phyloP scores from a whole-genome alignment of 1,140 invertebrate species.

The Aphelenchoides avenae region DNA sequence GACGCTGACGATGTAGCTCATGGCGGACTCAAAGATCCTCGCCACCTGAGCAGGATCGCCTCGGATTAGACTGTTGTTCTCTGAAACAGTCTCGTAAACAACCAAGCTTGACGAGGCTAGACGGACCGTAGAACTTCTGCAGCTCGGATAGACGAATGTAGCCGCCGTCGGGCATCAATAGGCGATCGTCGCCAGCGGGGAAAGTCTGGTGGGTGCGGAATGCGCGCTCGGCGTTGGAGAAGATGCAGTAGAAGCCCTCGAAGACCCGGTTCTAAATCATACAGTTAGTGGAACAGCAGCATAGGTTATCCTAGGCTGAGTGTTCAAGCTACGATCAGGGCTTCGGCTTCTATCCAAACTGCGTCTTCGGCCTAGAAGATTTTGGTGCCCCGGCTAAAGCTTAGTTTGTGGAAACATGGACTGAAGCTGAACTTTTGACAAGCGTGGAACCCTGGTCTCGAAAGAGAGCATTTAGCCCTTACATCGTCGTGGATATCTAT shows the following conservation, averaged over 20 bases:
- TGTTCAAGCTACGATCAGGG: not conserved
- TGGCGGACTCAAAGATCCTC: conserved; percentile 42
- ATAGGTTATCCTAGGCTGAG: conserved; percentile 1
- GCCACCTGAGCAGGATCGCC: conserved; percentile 43
- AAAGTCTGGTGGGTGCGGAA: conserved; percentile 43
- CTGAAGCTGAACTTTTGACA: no score
- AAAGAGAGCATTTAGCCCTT: no score
- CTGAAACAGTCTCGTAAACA: no score
- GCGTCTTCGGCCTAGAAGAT: no score
- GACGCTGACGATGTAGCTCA: conserved; percentile 38
- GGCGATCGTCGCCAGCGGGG: conserved; percentile 27
- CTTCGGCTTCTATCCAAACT: no score
- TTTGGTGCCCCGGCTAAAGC: no score
- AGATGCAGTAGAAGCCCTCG: conserved; percentile 41
- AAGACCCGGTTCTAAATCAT: conserved; percentile 27
- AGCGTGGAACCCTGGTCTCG: no score
- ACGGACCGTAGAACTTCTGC: conserved; percentile 43
- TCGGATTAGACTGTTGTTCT: conserved; percentile 24
- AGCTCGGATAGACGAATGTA: conserved; percentile 41
- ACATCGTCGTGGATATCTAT: no score
- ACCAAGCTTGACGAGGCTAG: conserved; percentile 16
- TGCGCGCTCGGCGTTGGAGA: conserved; percentile 45
- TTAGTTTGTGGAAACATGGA: no score
- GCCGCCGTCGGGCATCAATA: conserved; percentile 40
- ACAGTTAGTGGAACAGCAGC: not conserved